A percentile compares a stretch with the other conserved stretches of the same genome.
These are phyloP conservation scores for Dynastes maya DNA, from an alignment of 2,888 invertebrate genomes.

Conservation along the genomic window DNA sequence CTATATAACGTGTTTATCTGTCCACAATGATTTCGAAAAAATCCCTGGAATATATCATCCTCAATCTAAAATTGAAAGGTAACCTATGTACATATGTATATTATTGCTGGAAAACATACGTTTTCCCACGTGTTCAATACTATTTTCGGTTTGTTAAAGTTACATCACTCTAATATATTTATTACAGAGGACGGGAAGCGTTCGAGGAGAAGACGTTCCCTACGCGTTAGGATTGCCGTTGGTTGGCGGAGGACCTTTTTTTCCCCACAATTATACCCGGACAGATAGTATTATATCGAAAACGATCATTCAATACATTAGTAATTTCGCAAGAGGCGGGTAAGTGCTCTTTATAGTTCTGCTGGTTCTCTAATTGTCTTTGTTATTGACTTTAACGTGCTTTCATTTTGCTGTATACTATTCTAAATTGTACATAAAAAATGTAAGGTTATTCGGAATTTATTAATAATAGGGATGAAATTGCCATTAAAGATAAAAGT, in stretches of 20 bases:
- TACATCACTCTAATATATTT: slow-evolving; percentile 52
- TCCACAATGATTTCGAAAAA: not conserved
- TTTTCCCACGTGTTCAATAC: not conserved
- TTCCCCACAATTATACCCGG: slow-evolving; percentile 85
- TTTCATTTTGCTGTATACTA: no score
- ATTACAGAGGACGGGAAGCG: slow-evolving; percentile 83
- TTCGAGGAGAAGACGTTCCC: slow-evolving; percentile 89
- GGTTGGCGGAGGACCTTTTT: slow-evolving; percentile 76
- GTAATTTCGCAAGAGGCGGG: slow-evolving; percentile 92
- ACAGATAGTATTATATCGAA: slow-evolving; percentile 85
- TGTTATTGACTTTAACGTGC: no score
- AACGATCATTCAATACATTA: slow-evolving; percentile 86
- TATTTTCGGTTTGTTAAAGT: no score
- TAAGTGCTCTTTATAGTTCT: slow-evolving; percentile 70
- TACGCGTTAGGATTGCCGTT: slow-evolving; percentile 89
- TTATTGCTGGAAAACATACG: not conserved
- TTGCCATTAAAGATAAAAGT: no score
- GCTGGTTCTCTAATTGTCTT: no score
- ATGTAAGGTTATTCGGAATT: no score
- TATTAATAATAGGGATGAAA: no score
- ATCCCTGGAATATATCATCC: not conserved
- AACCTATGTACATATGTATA: not conserved
- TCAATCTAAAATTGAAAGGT: slow-evolving; percentile 3
- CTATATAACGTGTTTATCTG: no score
- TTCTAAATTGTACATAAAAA: no score